phyloP scores from a whole-genome alignment of 2,888 invertebrate genomes.

The Drosophila lacicola region DNA sequence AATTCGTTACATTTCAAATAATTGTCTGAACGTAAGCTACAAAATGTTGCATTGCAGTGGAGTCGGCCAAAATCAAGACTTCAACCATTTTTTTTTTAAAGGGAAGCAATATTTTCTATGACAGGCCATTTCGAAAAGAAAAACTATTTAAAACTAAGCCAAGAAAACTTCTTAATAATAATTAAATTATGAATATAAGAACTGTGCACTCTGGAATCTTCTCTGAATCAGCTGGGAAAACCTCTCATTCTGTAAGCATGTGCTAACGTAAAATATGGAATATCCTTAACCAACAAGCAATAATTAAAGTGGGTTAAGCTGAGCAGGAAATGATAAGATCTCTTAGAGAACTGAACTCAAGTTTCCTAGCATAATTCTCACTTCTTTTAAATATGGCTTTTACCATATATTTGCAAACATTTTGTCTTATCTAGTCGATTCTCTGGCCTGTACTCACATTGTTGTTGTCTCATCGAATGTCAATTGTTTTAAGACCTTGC shows the following conservation, averaged over 20 bases:
- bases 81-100: constrained; percentile 13
- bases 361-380: too few species aligned
- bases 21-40: background rate
- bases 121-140: constrained; percentile 69
- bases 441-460: constrained; percentile 65
- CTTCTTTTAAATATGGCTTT: too few species aligned
- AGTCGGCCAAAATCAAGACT: too few species aligned
- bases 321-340: too few species aligned
- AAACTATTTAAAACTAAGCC: constrained; percentile 49
- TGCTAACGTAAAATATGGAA: too few species aligned
- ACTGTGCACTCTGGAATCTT: too few species aligned
- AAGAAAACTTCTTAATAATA: constrained; percentile 33
- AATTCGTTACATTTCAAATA: constrained; percentile 8
- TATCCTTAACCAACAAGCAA: too few species aligned
- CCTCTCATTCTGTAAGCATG: too few species aligned
- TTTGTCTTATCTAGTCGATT: background rate
- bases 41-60: background rate
- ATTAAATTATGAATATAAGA: too few species aligned
- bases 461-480: constrained; percentile 66
- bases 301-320: too few species aligned
- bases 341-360: too few species aligned
- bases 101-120: constrained; percentile 61
- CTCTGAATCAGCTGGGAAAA: too few species aligned
- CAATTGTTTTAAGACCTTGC: constrained; percentile 64
- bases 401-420: background rate